phyloP scores from a whole-genome alignment of 2,113 vertebrate species.

The Apus apus region DNA sequence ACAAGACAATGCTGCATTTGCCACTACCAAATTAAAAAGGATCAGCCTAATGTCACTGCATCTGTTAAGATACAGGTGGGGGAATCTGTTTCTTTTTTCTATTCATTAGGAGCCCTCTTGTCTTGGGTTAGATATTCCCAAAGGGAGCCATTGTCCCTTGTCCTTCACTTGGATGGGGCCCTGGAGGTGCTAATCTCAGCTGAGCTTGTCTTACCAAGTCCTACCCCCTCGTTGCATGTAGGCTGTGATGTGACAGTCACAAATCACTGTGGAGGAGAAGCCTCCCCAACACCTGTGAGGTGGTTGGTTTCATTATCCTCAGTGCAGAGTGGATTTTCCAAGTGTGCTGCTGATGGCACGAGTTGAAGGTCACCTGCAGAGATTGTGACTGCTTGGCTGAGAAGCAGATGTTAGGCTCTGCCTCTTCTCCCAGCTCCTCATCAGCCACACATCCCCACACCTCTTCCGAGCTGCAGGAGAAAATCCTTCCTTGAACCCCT shows the following conservation, averaged over 20 bases:
- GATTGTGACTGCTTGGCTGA: not conserved
- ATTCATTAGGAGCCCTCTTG: not conserved
- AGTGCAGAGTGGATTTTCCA: not conserved
- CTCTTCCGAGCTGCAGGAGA: not conserved
- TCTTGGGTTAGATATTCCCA: not conserved
- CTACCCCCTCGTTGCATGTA: rapidly evolving
- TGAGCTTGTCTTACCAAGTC: not conserved
- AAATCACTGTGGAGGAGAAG: not conserved
- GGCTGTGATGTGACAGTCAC: not conserved
- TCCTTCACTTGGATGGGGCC: not conserved
- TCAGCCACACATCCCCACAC: not conserved
- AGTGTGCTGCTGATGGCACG: not conserved
- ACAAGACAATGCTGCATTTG: not conserved
- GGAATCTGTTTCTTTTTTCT: not conserved
- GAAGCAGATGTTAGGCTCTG: not conserved
- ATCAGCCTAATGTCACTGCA: not conserved
- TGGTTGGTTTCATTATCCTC: not conserved
- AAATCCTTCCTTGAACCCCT: not conserved
- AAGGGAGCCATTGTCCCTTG: not conserved
- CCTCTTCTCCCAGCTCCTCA: not conserved
- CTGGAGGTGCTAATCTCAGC: not conserved
- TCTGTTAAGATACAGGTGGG: not conserved
- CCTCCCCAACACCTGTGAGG: slow-evolving; percentile 44
- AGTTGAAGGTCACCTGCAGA: not conserved
- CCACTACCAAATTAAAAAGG: not conserved